A percentile compares a stretch with the other conserved stretches of the same genome.
phyloP scores from a whole-genome alignment of 1,140 invertebrate genomes.

The Nephila pilipes region DNA sequence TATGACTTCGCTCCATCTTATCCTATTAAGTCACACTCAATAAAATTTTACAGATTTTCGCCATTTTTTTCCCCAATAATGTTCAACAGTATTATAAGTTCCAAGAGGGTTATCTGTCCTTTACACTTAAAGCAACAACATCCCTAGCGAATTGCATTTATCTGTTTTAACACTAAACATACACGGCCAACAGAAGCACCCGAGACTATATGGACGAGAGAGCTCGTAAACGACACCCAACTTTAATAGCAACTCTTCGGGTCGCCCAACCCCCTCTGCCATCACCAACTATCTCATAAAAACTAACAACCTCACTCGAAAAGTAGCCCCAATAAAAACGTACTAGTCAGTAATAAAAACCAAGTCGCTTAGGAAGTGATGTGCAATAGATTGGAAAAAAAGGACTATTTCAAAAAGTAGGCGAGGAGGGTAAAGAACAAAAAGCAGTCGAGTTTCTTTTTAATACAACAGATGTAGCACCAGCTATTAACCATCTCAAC shows the following conservation, averaged over 20 bases:
- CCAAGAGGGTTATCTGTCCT: constrained; percentile 17
- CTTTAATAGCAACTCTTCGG: constrained; percentile 35
- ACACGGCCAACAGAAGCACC: neutral
- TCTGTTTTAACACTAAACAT: constrained; percentile 53
- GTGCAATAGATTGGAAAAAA: neutral
- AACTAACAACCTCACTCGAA: constrained; percentile 63
- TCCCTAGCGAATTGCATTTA: constrained; percentile 41
- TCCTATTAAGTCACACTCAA: constrained; percentile 16
- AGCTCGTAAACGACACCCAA: constrained; percentile 50
- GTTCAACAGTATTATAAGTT: neutral
- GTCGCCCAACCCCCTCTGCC: neutral
- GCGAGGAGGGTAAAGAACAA: neutral
- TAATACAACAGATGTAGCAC: constrained; percentile 28
- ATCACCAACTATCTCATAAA: constrained; percentile 38
- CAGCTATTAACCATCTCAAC: neutral
- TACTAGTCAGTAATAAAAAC: constrained; percentile 64
- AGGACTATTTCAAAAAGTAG: neutral
- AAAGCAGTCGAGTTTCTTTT: constrained; percentile 1
- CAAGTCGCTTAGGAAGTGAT: constrained; percentile 16
- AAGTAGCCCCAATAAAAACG: constrained; percentile 69
- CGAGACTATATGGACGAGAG: neutral
- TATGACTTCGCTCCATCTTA: neutral
- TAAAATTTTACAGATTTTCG: constrained; percentile 26
- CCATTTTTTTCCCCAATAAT: neutral
- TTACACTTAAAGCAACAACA: constrained; percentile 9